These are phyloP conservation scores for Rhyacichthys aspro DNA, from an alignment of 2,797 vertebrate species.

Conservation along the genomic window DNA sequence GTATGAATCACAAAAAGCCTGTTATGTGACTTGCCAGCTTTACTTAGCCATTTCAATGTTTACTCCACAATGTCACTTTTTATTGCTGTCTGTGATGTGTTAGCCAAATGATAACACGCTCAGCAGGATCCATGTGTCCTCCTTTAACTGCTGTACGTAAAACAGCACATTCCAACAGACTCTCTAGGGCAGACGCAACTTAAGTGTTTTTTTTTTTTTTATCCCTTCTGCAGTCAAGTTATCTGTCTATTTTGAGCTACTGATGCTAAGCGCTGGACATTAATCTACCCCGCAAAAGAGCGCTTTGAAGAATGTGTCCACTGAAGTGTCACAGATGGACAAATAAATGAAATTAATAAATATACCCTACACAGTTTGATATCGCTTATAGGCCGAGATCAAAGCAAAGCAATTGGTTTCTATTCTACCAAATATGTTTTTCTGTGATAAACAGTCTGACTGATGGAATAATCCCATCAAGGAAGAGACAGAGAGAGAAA, in stretches of 20 bases:
- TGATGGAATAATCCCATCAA: constrained; percentile 79
- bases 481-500: constrained; percentile 66
- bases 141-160: constrained; percentile 26
- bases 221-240: constrained; percentile 54
- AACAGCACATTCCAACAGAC: constrained; percentile 22
- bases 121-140: constrained; percentile 26
- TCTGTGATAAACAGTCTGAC: constrained; percentile 76
- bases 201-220: constrained; percentile 43
- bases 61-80: constrained; percentile 24
- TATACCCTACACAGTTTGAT: constrained; percentile 71
- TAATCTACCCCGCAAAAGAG: constrained; percentile 71
- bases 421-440: constrained; percentile 79
- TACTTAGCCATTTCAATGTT: constrained; percentile 9
- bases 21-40: background rate
- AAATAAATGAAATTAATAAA: constrained; percentile 72
- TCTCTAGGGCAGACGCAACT: constrained; percentile 33
- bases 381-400: constrained; percentile 68
- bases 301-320: constrained; percentile 73
- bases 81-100: constrained; percentile 27
- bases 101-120: constrained; percentile 37
- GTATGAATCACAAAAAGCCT: background rate
- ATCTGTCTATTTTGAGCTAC: constrained; percentile 71
- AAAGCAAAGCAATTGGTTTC: constrained; percentile 75
- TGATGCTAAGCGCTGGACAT: constrained; percentile 74
- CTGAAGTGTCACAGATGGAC: constrained; percentile 68